These are phyloP conservation scores for Corythornis cristatus DNA, from an alignment of 2,113 vertebrate genomes.

Conservation along the genomic window DNA sequence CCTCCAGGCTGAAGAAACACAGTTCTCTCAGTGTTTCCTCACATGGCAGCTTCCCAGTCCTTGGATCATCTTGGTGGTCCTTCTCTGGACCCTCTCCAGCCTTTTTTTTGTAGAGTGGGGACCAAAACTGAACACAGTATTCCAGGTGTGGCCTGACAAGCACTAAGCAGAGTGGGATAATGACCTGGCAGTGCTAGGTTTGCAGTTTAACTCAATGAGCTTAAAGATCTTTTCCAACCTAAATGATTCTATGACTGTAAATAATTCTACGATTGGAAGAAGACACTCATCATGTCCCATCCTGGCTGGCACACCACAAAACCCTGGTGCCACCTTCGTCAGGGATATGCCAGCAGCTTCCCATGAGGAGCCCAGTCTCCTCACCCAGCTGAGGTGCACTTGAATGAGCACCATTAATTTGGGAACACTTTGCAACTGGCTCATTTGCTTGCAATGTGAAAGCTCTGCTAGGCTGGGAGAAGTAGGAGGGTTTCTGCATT, in stretches of 20 bases:
- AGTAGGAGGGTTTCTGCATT: neutral
- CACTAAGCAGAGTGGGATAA: neutral
- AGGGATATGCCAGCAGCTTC: fast-evolving
- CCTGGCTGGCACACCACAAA: neutral
- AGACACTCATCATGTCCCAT: fast-evolving
- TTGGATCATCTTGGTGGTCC: neutral
- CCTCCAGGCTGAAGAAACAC: neutral
- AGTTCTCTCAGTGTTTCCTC: neutral
- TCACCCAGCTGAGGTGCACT: neutral
- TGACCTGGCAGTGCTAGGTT: neutral
- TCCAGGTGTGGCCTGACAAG: neutral
- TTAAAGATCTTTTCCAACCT: neutral
- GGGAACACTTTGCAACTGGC: neutral
- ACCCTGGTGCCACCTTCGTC: fast-evolving
- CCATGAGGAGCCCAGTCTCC: neutral
- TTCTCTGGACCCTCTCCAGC: neutral
- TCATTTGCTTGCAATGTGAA: neutral
- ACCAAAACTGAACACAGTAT: neutral
- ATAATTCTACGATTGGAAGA: neutral
- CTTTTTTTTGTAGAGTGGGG: neutral
- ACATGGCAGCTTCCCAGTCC: neutral
- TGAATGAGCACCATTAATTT: neutral
- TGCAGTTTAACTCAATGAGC: neutral
- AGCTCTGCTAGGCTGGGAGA: neutral
- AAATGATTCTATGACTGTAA: fast-evolving